Percentiles rank a stretch among this genome's conserved stretches.
phyloP scores from a whole-genome alignment of 2,113 vertebrate species.

The Esox niger region DNA sequence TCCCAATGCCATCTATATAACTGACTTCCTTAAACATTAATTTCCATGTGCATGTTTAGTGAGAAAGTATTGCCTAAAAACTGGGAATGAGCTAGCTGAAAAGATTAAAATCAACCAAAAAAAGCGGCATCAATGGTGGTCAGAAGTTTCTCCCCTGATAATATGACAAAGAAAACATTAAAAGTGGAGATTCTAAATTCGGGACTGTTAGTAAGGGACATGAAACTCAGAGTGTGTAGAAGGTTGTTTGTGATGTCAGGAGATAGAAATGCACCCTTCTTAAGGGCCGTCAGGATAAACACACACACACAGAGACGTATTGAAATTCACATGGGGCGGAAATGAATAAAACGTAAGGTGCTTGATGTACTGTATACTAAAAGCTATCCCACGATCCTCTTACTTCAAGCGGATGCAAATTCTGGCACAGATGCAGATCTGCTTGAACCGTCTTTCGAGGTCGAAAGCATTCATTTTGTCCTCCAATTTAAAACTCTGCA shows the following conservation, averaged over 20 bases:
- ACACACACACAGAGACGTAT: constrained; percentile 18
- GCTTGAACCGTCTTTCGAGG: not conserved
- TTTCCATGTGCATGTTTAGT: no score
- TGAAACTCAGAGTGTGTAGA: not conserved
- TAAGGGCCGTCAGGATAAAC: constrained; percentile 28
- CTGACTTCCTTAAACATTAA: no score
- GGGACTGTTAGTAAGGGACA: not conserved
- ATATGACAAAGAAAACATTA: no score
- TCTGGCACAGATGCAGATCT: constrained; percentile 24
- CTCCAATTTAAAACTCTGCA: constrained; percentile 9
- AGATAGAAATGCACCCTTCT: constrained; percentile 19
- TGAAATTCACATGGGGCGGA: constrained; percentile 31
- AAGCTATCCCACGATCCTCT: constrained; percentile 46
- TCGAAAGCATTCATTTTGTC: constrained; percentile 29
- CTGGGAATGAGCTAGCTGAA: no score
- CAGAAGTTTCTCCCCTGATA: no score
- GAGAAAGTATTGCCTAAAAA: no score
- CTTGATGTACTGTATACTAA: constrained; percentile 55
- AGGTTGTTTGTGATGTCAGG: not conserved
- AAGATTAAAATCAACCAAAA: no score
- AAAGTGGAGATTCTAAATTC: not conserved
- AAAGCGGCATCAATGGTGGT: no score
- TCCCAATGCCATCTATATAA: no score
- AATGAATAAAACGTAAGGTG: constrained; percentile 22
- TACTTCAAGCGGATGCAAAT: constrained; percentile 61